Percentiles rank a stretch among this genome's conserved stretches.
These are phyloP conservation scores for Pollenia angustigena DNA, from an alignment of 2,888 invertebrate species.

Conservation along the genomic window DNA sequence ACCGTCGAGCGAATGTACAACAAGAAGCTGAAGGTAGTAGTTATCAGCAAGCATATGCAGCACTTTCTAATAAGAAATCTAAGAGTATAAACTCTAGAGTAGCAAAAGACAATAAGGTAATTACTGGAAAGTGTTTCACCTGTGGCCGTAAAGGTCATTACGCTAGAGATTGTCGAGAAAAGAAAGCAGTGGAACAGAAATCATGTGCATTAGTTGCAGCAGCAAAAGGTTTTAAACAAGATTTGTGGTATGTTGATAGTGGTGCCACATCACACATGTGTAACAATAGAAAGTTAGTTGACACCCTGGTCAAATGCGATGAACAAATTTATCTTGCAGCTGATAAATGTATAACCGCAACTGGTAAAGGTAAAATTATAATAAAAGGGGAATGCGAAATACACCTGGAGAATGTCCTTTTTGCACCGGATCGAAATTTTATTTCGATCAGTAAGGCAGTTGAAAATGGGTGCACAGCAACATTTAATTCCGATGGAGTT, in stretches of 20 bases:
- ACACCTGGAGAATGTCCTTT: too few species aligned
- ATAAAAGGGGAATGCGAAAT: constrained; percentile 14
- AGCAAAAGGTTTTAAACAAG: too few species aligned
- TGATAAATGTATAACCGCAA: constrained; percentile 34
- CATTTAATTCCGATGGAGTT: constrained; percentile 6
- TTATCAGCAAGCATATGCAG: constrained; percentile 16
- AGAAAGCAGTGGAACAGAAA: too few species aligned
- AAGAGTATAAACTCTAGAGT: background rate
- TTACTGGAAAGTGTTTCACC: background rate
- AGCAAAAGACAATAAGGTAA: too few species aligned
- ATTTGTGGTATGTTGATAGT: too few species aligned
- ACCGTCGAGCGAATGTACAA: background rate
- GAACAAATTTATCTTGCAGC: constrained; percentile 50
- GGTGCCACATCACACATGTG: too few species aligned
- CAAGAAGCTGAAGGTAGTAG: background rate
- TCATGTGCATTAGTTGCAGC: too few species aligned
- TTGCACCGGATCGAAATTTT: too few species aligned
- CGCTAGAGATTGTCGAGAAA: too few species aligned
- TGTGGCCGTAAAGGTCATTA: background rate
- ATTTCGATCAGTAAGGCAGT: constrained; percentile 29
- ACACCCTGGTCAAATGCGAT: background rate
- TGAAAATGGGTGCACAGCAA: constrained; percentile 16
- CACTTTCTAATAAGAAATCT: background rate
- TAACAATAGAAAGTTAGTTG: constrained; percentile 11
- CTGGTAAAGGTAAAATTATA: constrained; percentile 13